Evolutionary conservation across 2,888 invertebrate genomes (phyloP).

Genomic region (Erynnis tages): DNA sequence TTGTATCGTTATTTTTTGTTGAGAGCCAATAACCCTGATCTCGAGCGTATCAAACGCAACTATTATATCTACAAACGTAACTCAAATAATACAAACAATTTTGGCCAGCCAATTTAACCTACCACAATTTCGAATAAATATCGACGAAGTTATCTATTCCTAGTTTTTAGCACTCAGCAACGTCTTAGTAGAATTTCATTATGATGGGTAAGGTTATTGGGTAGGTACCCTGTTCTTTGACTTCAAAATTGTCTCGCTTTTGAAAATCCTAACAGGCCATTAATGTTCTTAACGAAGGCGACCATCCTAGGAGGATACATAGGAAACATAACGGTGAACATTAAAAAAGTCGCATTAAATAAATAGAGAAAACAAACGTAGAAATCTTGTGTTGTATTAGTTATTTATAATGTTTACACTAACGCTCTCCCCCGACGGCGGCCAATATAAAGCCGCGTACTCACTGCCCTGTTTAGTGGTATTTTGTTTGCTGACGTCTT

Average conservation of each 20-base stretch:
- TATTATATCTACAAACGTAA: not conserved
- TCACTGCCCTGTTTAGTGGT: constrained; percentile 14
- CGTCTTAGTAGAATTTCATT: too few species aligned
- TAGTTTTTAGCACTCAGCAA: too few species aligned
- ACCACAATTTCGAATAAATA: not conserved
- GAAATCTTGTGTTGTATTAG: constrained; percentile 4
- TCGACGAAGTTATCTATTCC: too few species aligned
- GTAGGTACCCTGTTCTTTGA: too few species aligned
- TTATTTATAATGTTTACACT: constrained; percentile 21
- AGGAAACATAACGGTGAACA: not conserved
- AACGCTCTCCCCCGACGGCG: constrained; percentile 13
- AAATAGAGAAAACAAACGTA: not conserved
- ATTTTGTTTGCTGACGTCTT: constrained; percentile 18
- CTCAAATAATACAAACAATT: not conserved
- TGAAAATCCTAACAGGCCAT: too few species aligned
- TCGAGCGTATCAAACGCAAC: constrained; percentile 3
- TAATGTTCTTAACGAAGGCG: too few species aligned
- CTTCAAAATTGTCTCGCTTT: too few species aligned
- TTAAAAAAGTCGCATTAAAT: not conserved
- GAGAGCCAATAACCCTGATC: constrained; percentile 15
- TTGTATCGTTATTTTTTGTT: constrained; percentile 8
- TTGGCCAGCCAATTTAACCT: not conserved
- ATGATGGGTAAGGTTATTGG: too few species aligned
- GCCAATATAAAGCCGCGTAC: constrained; percentile 16
- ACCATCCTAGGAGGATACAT: too few species aligned